Conservation (phyloP, 2,888 invertebrate species). For the Drosophila mulleri region DNA sequence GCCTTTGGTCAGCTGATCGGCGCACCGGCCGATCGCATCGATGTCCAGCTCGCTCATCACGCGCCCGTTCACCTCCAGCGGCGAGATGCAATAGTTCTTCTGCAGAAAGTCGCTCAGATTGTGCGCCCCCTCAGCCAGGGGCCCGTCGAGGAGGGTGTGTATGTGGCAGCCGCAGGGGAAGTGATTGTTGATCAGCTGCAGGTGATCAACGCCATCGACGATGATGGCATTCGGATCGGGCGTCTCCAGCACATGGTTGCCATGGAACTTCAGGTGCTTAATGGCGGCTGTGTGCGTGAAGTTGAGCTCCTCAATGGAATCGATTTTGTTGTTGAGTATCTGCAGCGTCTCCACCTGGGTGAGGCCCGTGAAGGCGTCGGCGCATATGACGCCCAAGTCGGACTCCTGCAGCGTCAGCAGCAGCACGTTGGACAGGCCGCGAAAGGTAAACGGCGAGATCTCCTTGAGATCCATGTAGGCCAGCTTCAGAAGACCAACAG, state of each 20-base stretch:
- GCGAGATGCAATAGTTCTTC: slow-evolving; percentile 94
- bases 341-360: slow-evolving; percentile 90
- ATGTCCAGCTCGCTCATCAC: slow-evolving; percentile 89
- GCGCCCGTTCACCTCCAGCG: slow-evolving; percentile 92
- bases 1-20: slow-evolving; percentile 89
- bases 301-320: slow-evolving; percentile 91
- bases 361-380: slow-evolving; percentile 91
- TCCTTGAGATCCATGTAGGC: slow-evolving; percentile 93
- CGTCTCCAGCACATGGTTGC: slow-evolving; percentile 93
- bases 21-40: slow-evolving; percentile 88
- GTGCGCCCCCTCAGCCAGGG: slow-evolving; percentile 89
- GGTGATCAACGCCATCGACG: slow-evolving; percentile 89
- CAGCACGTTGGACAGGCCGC: slow-evolving; percentile 91
- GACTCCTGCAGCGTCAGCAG: slow-evolving; percentile 92
- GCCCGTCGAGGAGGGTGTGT: slow-evolving; percentile 91
- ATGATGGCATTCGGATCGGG: slow-evolving; percentile 89
- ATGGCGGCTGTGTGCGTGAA: slow-evolving; percentile 90
- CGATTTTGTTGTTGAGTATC: slow-evolving; percentile 94
- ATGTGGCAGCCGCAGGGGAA: slow-evolving; percentile 95
- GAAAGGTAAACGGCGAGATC: slow-evolving; percentile 90
- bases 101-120: slow-evolving; percentile 88
- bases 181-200: slow-evolving; percentile 91
- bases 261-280: slow-evolving; percentile 90
- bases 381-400: slow-evolving; percentile 90
- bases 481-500: slow-evolving; percentile 92